phyloP scores from a whole-genome alignment of 2,888 invertebrate species.

The Shargacucullia verbasci region DNA sequence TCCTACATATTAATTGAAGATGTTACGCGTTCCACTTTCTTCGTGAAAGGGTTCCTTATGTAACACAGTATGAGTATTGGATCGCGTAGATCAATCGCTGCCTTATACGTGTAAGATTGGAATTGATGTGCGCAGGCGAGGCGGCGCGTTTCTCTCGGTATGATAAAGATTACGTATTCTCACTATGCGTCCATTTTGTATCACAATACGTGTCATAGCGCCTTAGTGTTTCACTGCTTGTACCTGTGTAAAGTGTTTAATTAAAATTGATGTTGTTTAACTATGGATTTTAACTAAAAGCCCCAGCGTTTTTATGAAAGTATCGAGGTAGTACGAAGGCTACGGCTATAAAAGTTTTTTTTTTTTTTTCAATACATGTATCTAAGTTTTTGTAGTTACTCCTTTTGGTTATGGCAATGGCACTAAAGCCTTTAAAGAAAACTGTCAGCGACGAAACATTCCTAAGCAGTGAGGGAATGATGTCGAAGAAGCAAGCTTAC shows the following conservation, averaged over 20 bases:
- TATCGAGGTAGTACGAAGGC: no score
- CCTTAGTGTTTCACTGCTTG: conserved; percentile 56
- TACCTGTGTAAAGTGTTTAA: conserved; percentile 34
- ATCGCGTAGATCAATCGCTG: conserved; percentile 46
- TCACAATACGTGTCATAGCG: conserved; percentile 76
- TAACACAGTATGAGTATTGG: conserved; percentile 40
- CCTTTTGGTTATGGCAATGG: no score
- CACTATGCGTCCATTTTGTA: conserved; percentile 78
- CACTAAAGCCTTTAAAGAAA: no score
- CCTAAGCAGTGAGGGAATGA: no score
- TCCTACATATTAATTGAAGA: conserved; percentile 36
- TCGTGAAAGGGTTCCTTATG: conserved; percentile 46
- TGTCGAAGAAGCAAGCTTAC: no score
- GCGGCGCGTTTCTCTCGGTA: conserved; percentile 46
- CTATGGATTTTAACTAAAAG: no score
- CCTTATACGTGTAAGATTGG: conserved; percentile 30
- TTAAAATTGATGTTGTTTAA: not conserved
- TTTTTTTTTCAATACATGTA: no score
- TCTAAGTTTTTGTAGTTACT: no score
- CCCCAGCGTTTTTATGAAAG: no score
- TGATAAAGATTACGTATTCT: conserved; percentile 68
- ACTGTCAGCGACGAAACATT: no score
- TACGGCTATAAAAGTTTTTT: no score
- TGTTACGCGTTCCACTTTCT: conserved; percentile 45
- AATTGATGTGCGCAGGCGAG: conserved; percentile 52